Conservation (phyloP, 2,888 invertebrate species). For the Odontothrips loti region DNA sequence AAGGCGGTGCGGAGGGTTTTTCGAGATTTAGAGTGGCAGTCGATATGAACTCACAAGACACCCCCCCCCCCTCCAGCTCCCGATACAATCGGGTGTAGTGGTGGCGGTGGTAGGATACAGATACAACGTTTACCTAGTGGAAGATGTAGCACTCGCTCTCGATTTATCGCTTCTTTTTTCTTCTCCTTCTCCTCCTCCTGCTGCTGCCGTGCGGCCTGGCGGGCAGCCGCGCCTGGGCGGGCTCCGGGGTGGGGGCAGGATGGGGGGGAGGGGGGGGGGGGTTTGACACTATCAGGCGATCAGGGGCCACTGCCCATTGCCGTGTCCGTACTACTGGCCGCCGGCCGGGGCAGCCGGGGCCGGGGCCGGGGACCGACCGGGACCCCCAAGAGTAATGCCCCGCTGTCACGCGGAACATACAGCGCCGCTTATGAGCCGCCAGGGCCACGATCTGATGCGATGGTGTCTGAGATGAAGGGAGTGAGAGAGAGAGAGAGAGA, state of each 20-base stretch:
- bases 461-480: constrained; percentile 16
- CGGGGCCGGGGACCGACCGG: neutral
- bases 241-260: neutral
- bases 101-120: neutral
- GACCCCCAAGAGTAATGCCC: neutral
- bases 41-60: constrained; percentile 8
- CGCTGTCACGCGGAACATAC: constrained; percentile 10
- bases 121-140: constrained; percentile 26
- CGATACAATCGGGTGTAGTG: neutral
- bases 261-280: neutral
- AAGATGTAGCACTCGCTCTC: constrained; percentile 14
- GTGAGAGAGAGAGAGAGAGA: neutral
- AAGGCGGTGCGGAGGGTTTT: neutral
- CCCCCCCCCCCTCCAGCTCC: neutral
- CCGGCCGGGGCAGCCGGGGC: neutral
- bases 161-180: neutral
- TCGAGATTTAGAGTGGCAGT: constrained; percentile 15
- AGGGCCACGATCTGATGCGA: constrained; percentile 11
- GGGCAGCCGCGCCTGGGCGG: neutral
- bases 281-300: constrained; percentile 16
- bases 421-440: constrained; percentile 4
- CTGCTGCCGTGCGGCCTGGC: too few relatives aligned
- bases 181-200: neutral
- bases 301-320: constrained; percentile 18
- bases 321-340: neutral